Base-by-base conservation (phyloP, 1,140 invertebrate genomes). In the Muscidifurax raptorellus region DNA sequence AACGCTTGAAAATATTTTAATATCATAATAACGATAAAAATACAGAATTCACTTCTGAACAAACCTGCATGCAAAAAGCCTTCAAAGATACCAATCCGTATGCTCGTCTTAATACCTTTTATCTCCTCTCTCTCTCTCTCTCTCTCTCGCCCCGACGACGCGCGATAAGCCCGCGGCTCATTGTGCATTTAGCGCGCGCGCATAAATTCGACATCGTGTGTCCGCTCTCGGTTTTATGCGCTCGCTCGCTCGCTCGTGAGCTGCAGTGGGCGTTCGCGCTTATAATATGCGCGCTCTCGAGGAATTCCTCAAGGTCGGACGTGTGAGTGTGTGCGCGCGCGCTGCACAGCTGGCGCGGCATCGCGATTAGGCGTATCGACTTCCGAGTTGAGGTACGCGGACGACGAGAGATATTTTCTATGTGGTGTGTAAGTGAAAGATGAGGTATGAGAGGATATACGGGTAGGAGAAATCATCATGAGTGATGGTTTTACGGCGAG, bases 231-330 rank as follows among this genome's bases (percentile, higher is more conserved):
- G 66, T 27, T 69, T 59, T n/a, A 59, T 59, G 52, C 27, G 30
- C 64, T 66, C 66, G 27, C 15, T 9, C 36, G 44, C 44, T 12
- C 52, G 76, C 27, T 22, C 18, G 0, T 28, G 77, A 12, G 76
- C 76, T 32, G 25, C 13, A 30, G 78, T 71, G 78, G 66, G 66
- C 78, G 78, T 80, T 69, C 52, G 22, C 52, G 13, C 36, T 40
- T 9, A 40, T 79, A 79, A 67, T 18, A 44, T 44, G 78, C 66
- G 15, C 28, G 40, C 6, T 15, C 40, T n/a, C 7, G n/a, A 27
- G 64, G 25, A 80, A 80, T 71, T 80, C 67, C 44, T 81, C 80
- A 81, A 81, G 67, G 67, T 81, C 80, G 80, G 22, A 59, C 44
- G 44, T 44, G 32, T 40, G 15, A 1, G 15, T 15, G 52, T 22